Evolutionary conservation across 1,140 invertebrate genomes (phyloP).

Genomic region (Drosophila arawakana): DNA sequence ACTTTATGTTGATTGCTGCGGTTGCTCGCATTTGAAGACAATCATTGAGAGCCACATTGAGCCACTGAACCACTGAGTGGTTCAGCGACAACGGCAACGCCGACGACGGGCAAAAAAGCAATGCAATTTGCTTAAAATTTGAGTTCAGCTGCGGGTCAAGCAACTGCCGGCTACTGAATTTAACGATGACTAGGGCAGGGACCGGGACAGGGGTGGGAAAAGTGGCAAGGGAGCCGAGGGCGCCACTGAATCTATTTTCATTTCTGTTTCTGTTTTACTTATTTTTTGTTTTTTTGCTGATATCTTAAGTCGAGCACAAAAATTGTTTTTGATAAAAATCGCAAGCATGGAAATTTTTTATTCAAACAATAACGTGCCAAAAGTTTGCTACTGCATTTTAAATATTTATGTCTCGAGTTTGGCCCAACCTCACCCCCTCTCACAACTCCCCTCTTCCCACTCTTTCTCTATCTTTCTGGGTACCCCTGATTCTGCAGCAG

Average conservation of each 20-base stretch:
- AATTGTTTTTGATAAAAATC: constrained; percentile 81
- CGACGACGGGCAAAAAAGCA: constrained; percentile 43
- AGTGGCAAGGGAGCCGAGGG: constrained; percentile 13
- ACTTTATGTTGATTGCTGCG: constrained; percentile 24
- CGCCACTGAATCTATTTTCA: constrained; percentile 39
- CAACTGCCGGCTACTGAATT: constrained; percentile 80
- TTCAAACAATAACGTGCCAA: constrained; percentile 83
- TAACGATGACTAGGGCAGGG: constrained; percentile 34
- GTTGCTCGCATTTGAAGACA: constrained; percentile 70
- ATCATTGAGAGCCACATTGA: constrained; percentile 47
- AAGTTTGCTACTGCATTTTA: constrained; percentile 84
- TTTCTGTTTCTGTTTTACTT: constrained; percentile 23
- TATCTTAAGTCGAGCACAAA: constrained; percentile 65
- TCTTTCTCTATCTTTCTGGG: too few species aligned
- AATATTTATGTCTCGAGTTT: constrained; percentile 78
- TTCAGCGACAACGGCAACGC: constrained; percentile 1
- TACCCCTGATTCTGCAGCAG: not conserved
- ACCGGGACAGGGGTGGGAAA: not conserved
- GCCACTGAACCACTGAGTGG: constrained; percentile 17
- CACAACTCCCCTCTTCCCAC: too few species aligned
- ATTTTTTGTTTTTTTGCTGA: constrained; percentile 38
- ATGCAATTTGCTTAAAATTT: constrained; percentile 81
- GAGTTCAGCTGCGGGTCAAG: constrained; percentile 79
- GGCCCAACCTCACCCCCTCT: constrained; percentile 4
- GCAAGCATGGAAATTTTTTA: constrained; percentile 49